Base-by-base conservation (phyloP, 2,113 vertebrate species). In the Alligator mississippiensis region DNA sequence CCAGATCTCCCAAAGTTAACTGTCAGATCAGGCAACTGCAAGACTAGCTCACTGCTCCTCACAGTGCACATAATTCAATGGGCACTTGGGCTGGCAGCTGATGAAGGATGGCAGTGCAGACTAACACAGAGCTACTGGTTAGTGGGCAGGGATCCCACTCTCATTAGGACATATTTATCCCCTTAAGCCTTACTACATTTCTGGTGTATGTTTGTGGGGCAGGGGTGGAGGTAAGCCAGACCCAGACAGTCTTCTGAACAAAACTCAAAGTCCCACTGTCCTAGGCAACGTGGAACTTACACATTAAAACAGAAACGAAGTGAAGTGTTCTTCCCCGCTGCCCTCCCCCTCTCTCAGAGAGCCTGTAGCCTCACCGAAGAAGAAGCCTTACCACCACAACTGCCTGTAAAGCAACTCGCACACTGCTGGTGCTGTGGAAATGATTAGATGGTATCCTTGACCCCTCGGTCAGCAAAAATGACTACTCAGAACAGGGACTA, bases 301-400 rank as follows among this genome's bases (percentile, higher is more conserved):
- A 30, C 30, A 22, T 10, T 72, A 22, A 38, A 72, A 19, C 19
- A 6, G 21, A 47, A 47, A 47, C 9, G 47, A 47, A 47, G 6
- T 47, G 47, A 47, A 47, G 6, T 47, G 34, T 75, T 85, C 81
- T 68, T 83, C 70, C 87, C 85, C 89, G 63, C 82, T 64, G 34
- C 59, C 80, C 84, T 85, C 66, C 82, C 88, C 82, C 58, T 79
- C 1, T 3, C n/a, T 14, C 17, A 9, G 10, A 6, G 27, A 38
- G 30, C 5, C n/a, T n/a, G n/a, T n/a, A n/a, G n/a, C n/a, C n/a
- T n/a, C n/a, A n/a, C n/a, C n/a, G n/a, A n/a, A n/a, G n/a, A n/a
- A n/a, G n/a, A n/a, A 95, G 94, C 77, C 92, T 81, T 68, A 64
- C 55, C 91, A 79, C 88, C 91, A 83, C 80, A 55, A 38, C 80